Conservation (phyloP, 2,888 invertebrate genomes). For the Corbicula japonica region DNA sequence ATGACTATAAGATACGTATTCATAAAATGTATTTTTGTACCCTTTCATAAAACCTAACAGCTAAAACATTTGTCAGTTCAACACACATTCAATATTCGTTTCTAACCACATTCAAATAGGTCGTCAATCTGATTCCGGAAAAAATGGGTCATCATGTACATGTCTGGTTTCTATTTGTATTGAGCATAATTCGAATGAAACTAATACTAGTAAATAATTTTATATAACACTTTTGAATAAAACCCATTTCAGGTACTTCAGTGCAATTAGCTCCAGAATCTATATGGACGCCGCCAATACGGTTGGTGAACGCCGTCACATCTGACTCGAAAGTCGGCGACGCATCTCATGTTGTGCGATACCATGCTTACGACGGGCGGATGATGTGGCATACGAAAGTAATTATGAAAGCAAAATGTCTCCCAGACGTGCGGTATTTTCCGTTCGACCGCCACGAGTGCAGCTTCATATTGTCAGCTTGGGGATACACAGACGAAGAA, state of each 20-base stretch:
- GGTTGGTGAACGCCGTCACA: slow-evolving; percentile 43
- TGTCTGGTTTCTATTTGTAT: no score
- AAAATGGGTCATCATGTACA: no score
- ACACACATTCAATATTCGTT: no score
- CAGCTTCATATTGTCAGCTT: slow-evolving; percentile 31
- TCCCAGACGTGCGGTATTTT: slow-evolving; percentile 43
- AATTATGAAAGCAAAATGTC: slow-evolving; percentile 42
- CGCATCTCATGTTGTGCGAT: slow-evolving; percentile 25
- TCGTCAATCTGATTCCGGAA: no score
- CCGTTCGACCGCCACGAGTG: slow-evolving; percentile 56
- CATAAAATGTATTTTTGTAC: no score
- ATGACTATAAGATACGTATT: no score
- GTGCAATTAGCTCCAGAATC: slow-evolving; percentile 26
- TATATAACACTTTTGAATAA: no score
- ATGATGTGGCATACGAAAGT: slow-evolving; percentile 44
- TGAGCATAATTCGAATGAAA: no score
- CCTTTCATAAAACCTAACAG: no score
- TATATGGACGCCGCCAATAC: slow-evolving; percentile 47
- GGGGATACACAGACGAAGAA: slow-evolving; percentile 45
- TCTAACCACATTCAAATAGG: no score
- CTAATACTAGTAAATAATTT: no score
- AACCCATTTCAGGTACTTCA: slow-evolving; percentile 32
- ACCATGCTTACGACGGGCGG: slow-evolving; percentile 37
- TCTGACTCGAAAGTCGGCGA: slow-evolving; percentile 31
- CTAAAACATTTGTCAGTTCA: no score